These are phyloP conservation scores for Lipophrys pholis DNA, from an alignment of 2,113 vertebrate genomes.

Conservation along the genomic window DNA sequence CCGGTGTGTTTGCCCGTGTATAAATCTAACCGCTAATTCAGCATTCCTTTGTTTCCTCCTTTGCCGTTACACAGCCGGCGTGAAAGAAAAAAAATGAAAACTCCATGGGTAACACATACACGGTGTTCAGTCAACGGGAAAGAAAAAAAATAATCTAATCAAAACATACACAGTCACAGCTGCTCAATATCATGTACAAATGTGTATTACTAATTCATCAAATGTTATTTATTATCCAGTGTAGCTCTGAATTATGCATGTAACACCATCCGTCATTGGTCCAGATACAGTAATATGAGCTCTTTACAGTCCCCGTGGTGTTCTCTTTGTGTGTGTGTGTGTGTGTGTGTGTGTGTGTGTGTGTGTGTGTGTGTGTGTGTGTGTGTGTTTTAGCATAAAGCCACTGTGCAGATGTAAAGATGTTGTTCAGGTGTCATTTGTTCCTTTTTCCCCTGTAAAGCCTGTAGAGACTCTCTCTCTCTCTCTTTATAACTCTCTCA, in stretches of 20 bases:
- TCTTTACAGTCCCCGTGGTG: conserved; percentile 48
- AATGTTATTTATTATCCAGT: conserved; percentile 72
- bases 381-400: conserved; percentile 12
- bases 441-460: conserved; percentile 35
- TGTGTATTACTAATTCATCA: conserved; percentile 73
- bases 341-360: too few relatives aligned
- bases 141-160: background rate
- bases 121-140: conserved; percentile 10
- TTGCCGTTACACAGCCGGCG: background rate
- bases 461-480: conserved; percentile 30
- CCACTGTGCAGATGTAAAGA: conserved; percentile 36
- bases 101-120: background rate
- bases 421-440: conserved; percentile 64
- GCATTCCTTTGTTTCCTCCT: conserved; percentile 28
- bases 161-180: conserved; percentile 13
- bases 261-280: conserved; percentile 67
- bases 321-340: conserved; percentile 26
- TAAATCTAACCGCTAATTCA: conserved; percentile 27
- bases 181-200: conserved; percentile 50
- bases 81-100: conserved; percentile 15
- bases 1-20: background rate
- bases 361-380: too few relatives aligned
- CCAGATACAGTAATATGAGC: conserved; percentile 59
- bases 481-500: conserved; percentile 6
- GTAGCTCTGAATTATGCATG: conserved; percentile 71